phyloP scores from a whole-genome alignment of 2,797 vertebrate genomes.

The Gastrophryne carolinensis region DNA sequence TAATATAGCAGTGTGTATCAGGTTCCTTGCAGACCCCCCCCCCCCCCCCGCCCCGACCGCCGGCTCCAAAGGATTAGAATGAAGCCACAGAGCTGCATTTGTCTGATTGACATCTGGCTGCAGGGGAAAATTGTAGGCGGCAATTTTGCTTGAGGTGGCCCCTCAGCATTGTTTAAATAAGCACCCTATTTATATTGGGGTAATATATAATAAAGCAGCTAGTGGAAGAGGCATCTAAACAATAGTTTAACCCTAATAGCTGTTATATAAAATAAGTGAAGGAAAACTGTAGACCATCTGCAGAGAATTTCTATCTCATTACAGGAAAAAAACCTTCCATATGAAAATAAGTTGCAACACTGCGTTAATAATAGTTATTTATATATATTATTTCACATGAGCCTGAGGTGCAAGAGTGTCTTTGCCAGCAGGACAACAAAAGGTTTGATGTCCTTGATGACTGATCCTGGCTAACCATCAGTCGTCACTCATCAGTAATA shows the following conservation, averaged over 20 bases:
- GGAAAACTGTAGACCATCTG: too few species aligned
- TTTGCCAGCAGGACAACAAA: too few species aligned
- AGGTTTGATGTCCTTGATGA: too few species aligned
- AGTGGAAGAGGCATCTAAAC: constrained; percentile 6
- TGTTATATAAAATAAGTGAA: background rate
- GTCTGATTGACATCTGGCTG: constrained; percentile 47
- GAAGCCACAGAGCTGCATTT: constrained; percentile 24
- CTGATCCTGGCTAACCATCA: too few species aligned
- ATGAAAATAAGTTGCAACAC: too few species aligned
- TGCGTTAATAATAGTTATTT: too few species aligned
- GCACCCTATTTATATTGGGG: constrained; percentile 19
- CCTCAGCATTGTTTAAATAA: constrained; percentile 47
- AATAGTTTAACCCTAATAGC: constrained; percentile 18
- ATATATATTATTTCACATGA: too few species aligned
- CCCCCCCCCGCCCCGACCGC: too few species aligned
- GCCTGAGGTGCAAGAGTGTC: too few species aligned
- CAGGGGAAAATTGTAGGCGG: constrained; percentile 31
- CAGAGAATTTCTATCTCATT: too few species aligned
- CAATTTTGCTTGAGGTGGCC: constrained; percentile 36
- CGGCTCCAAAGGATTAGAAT: constrained; percentile 48
- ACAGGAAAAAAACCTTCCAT: too few species aligned
- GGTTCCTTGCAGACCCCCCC: constrained; percentile 28
- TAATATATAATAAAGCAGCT: constrained; percentile 23
- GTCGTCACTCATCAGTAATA: too few species aligned
- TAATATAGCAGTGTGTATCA: constrained; percentile 16